Percentiles rank a stretch among this genome's conserved stretches.
phyloP scores from a whole-genome alignment of 2,797 vertebrate species.

The Cossypha heuglini region DNA sequence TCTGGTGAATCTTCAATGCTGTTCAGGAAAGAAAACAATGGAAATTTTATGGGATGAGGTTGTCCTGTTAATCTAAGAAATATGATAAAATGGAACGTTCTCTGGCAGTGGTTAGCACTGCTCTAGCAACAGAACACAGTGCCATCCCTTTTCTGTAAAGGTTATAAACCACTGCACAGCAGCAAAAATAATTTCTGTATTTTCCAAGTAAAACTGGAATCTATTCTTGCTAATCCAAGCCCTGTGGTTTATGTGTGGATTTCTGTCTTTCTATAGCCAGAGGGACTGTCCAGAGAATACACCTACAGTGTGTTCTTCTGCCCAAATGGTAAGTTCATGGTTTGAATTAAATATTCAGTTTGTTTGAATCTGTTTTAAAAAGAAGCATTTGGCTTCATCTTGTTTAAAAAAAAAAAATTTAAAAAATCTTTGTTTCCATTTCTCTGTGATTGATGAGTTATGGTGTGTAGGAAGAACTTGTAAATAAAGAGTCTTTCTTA shows the following conservation, averaged over 20 bases:
- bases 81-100: not conserved
- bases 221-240: not conserved
- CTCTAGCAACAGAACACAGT: not conserved
- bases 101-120: not conserved
- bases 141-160: not conserved
- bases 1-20: not conserved
- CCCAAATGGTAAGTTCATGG: constrained; percentile 84
- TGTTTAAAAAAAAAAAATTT: not conserved
- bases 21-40: not conserved
- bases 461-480: not conserved
- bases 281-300: constrained; percentile 88
- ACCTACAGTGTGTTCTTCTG: constrained; percentile 96
- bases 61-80: not conserved
- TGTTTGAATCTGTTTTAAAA: not conserved
- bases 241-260: not conserved
- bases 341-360: not conserved
- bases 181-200: not conserved
- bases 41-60: not conserved
- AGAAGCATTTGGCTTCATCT: not conserved
- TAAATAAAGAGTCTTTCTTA: constrained; percentile 46
- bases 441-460: constrained; percentile 14
- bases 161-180: not conserved
- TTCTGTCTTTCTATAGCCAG: constrained; percentile 79
- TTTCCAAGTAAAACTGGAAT: not conserved
- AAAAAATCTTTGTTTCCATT: not conserved